Conservation (phyloP, 2,113 vertebrate species). For the Arenaria interpres region DNA sequence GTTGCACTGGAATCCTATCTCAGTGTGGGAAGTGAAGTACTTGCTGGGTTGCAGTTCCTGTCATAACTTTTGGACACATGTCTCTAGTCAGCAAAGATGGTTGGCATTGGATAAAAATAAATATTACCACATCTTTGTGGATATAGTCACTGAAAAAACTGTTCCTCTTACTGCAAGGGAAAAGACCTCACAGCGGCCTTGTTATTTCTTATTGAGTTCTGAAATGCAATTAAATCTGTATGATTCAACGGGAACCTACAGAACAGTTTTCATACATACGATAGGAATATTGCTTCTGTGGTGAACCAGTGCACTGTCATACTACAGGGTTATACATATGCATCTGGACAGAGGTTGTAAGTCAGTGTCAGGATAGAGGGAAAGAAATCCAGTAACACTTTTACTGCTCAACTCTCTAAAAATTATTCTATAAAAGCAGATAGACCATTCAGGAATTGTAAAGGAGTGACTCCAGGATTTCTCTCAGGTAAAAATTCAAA, state of each 20-base stretch:
- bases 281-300: not conserved
- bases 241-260: not conserved
- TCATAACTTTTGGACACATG: not conserved
- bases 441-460: not conserved
- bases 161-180: not conserved
- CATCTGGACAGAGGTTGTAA: not conserved
- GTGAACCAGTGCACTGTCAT: fast-evolving
- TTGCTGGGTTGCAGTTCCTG: not conserved
- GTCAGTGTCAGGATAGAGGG: not conserved
- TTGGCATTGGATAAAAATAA: not conserved
- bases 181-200: not conserved
- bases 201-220: not conserved
- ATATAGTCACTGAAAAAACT: not conserved
- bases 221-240: not conserved
- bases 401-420: not conserved
- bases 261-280: not conserved
- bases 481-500: not conserved
- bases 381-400: not conserved
- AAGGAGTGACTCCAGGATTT: not conserved
- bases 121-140: not conserved
- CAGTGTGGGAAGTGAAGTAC: not conserved
- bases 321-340: not conserved
- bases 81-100: not conserved
- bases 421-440: not conserved
- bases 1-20: not conserved